These are phyloP conservation scores for Acanthurus leucopareius DNA, from an alignment of 2,797 vertebrate genomes.

Conservation along the genomic window DNA sequence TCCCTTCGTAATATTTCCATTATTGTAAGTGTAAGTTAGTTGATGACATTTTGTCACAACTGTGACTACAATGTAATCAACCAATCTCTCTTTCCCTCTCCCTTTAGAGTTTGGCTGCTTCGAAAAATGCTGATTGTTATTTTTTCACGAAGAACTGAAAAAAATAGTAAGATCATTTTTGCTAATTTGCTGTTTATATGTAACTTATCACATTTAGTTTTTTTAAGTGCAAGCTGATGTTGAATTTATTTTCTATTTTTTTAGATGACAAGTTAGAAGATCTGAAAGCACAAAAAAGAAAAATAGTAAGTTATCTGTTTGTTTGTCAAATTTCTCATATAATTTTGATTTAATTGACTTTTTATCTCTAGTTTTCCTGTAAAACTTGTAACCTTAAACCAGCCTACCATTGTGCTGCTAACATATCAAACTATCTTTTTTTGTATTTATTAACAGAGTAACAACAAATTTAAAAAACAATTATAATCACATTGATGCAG, in stretches of 20 bases:
- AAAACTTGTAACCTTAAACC: no score
- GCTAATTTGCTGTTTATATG: background rate
- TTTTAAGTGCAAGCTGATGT: background rate
- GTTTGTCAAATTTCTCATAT: background rate
- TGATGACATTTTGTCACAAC: background rate
- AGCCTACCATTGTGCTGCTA: background rate
- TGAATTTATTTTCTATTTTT: constrained; percentile 34
- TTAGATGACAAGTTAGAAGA: constrained; percentile 96
- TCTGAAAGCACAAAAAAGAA: constrained; percentile 94
- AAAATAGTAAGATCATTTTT: constrained; percentile 90
- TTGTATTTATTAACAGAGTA: background rate
- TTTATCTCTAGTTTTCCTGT: background rate
- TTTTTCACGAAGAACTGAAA: constrained; percentile 94
- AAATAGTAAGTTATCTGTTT: constrained; percentile 92
- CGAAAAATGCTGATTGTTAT: constrained; percentile 93
- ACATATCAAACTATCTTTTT: background rate
- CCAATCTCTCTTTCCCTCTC: constrained; percentile 41
- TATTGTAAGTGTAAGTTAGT: constrained; percentile 91
- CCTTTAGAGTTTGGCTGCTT: constrained; percentile 91
- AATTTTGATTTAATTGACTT: background rate
- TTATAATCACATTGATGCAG: no score
- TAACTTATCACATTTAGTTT: background rate
- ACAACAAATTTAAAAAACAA: no score
- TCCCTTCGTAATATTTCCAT: constrained; percentile 93
- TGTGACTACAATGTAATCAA: background rate